These are phyloP conservation scores for Seira sanloemensis DNA, from an alignment of 2,888 invertebrate genomes.

Conservation along the genomic window DNA sequence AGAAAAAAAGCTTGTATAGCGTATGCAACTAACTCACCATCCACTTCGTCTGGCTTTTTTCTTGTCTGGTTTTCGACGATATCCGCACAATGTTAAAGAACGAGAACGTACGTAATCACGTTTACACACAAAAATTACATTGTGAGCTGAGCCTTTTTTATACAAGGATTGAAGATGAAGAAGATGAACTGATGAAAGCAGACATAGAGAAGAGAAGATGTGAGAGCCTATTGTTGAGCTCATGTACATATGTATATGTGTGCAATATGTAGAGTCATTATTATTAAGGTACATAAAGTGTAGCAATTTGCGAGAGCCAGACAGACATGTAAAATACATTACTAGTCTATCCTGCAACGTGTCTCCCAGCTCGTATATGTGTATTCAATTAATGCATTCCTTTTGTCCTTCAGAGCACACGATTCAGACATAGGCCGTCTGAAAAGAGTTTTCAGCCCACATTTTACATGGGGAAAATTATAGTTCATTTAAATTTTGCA, in stretches of 20 bases:
- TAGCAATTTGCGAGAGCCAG: constrained; percentile 9
- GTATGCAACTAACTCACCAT: no score
- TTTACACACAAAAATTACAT: constrained; percentile 1
- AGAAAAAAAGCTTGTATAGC: no score
- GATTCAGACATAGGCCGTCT: constrained; percentile 30
- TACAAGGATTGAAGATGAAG: neutral
- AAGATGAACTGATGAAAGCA: neutral
- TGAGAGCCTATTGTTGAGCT: neutral
- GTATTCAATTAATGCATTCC: constrained; percentile 27
- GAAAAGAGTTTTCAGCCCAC: constrained; percentile 27
- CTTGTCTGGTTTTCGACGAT: constrained; percentile 48
- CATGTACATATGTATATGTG: constrained; percentile 2
- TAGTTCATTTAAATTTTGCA: neutral
- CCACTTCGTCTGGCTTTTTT: constrained; percentile 25
- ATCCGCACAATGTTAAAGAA: neutral
- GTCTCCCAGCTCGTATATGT: neutral
- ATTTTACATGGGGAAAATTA: neutral
- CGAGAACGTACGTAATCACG: constrained; percentile 19
- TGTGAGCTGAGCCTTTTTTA: neutral
- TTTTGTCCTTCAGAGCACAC: constrained; percentile 41
- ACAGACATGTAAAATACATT: no score
- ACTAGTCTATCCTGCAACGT: no score
- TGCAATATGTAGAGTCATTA: neutral
- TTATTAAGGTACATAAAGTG: neutral
- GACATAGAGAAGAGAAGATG: constrained; percentile 10